Percentiles rank a stretch among this genome's conserved stretches.
phyloP scores from a whole-genome alignment of 92 coral and sea anemone genomes.

The Zoanthus gigantus region DNA sequence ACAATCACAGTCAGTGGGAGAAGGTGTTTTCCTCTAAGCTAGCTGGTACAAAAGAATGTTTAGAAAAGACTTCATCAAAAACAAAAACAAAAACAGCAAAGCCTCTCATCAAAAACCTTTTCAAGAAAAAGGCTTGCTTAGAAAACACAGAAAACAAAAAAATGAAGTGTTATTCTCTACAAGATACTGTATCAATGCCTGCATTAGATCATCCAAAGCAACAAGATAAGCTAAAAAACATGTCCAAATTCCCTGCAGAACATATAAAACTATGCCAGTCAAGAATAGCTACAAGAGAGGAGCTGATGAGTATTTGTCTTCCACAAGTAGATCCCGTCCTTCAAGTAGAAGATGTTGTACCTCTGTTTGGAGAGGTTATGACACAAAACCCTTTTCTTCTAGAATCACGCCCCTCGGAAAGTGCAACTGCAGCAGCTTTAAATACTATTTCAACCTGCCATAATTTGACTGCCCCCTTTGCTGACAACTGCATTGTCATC shows the following conservation, averaged over 20 bases:
- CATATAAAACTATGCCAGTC: conserved; percentile 2
- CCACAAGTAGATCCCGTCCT: not conserved
- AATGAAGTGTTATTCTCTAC: too few relatives aligned
- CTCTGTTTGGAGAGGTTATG: conserved; percentile 18
- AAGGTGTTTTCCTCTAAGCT: conserved; percentile 7
- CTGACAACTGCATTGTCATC: conserved; percentile 2
- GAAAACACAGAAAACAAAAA: not conserved
- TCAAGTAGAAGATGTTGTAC: not conserved
- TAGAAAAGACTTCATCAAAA: conserved; percentile 1
- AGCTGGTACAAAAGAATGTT: conserved; percentile 6
- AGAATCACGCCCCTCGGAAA: conserved; percentile 21
- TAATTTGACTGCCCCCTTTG: not conserved
- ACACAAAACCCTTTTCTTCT: conserved; percentile 29
- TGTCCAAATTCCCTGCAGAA: not conserved
- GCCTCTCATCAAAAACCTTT: conserved; percentile 4
- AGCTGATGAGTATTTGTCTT: conserved; percentile 29
- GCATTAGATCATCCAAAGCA: not conserved
- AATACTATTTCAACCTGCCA: conserved; percentile 4
- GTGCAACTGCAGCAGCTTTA: conserved; percentile 11
- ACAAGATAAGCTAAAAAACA: not conserved
- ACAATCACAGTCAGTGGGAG: conserved; percentile 36
- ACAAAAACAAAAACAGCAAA: not conserved
- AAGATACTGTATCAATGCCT: too few relatives aligned
- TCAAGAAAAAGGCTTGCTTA: conserved; percentile 2
- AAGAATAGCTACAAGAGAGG: conserved; percentile 26